These are phyloP conservation scores for Thera obeliscata DNA, from an alignment of 2,888 invertebrate species.

Conservation along the genomic window DNA sequence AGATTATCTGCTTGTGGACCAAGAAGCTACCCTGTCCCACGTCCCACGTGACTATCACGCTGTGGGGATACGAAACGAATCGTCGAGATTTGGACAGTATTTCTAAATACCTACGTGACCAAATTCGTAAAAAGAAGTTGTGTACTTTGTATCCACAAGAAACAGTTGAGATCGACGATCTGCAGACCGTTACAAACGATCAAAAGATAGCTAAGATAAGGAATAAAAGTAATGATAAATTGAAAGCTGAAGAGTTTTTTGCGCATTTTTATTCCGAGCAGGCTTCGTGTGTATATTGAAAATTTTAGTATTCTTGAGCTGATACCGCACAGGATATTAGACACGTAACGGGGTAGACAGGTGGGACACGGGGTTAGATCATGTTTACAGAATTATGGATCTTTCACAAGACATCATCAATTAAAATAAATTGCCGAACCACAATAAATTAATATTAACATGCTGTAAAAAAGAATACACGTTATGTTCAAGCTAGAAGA, in stretches of 20 bases:
- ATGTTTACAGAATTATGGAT: not conserved
- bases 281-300: not conserved
- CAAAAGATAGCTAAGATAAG: too few relatives aligned
- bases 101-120: constrained; percentile 27
- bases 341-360: constrained; percentile 2
- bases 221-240: too few relatives aligned
- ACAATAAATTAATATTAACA: too few relatives aligned
- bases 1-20: too few relatives aligned
- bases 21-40: not conserved
- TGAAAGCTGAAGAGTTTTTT: too few relatives aligned
- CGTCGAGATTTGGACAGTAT: constrained; percentile 24
- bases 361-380: not conserved
- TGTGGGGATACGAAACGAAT: constrained; percentile 2
- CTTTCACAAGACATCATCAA: too few relatives aligned
- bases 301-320: constrained; percentile 8
- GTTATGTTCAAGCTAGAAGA: too few relatives aligned
- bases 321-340: constrained; percentile 10
- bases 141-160: too few relatives aligned
- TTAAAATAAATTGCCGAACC: not conserved
- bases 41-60: not conserved
- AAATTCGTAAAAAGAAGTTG: constrained; percentile 4
- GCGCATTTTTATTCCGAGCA: not conserved
- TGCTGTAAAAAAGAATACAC: too few relatives aligned
- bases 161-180: too few relatives aligned
- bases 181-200: too few relatives aligned